phyloP scores from a whole-genome alignment of 2,797 vertebrate species.

The Stomatorhinus walkeri region DNA sequence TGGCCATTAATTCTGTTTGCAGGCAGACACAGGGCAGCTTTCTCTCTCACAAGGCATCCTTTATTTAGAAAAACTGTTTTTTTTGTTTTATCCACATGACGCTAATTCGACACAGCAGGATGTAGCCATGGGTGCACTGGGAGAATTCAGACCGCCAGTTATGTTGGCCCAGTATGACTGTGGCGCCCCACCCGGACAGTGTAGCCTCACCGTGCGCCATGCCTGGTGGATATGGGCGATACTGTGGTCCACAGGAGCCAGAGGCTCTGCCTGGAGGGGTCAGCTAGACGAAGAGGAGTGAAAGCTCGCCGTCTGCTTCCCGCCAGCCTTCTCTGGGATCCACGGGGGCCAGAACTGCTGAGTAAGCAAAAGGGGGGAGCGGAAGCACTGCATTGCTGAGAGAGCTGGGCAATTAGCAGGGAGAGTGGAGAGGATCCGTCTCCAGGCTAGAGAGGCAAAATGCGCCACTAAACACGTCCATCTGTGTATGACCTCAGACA shows the following conservation, averaged over 20 bases:
- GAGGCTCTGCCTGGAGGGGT: not conserved
- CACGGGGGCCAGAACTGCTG: slow-evolving; percentile 31
- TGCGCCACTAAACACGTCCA: not conserved
- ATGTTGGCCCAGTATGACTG: not conserved
- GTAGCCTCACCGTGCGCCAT: not conserved
- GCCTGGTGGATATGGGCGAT: not conserved
- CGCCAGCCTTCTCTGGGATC: slow-evolving; percentile 16
- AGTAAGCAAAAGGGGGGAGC: slow-evolving; percentile 30
- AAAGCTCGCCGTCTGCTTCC: not conserved
- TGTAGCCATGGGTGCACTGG: not conserved
- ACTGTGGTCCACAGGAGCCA: not conserved
- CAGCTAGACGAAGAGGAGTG: not conserved
- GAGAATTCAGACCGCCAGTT: not conserved
- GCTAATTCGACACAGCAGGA: not conserved
- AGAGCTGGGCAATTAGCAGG: slow-evolving; percentile 38
- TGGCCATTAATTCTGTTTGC: not conserved
- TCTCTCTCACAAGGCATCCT: not conserved
- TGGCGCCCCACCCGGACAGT: not conserved
- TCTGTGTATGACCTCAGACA: not conserved
- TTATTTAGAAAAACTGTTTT: not conserved
- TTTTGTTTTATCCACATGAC: not conserved
- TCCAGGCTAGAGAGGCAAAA: slow-evolving; percentile 23
- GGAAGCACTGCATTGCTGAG: slow-evolving; percentile 59
- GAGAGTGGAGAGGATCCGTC: slow-evolving; percentile 10
- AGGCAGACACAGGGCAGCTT: not conserved